Percentiles rank a stretch among this genome's conserved stretches.
Conservation (phyloP, 2,797 vertebrate species). For the Aldrovandia affinis region DNA sequence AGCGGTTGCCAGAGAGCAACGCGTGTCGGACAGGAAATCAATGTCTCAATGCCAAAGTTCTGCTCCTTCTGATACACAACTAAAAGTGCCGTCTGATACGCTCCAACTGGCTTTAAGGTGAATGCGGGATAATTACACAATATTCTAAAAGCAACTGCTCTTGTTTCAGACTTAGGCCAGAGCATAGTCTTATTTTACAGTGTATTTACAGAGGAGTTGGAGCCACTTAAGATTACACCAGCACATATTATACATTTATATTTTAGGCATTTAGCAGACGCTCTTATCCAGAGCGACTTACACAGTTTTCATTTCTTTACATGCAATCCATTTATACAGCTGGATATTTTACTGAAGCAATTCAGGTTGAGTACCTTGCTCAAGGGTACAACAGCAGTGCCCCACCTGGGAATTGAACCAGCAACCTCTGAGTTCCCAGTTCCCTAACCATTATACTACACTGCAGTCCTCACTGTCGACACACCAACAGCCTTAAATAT, state of each 20-base stretch:
- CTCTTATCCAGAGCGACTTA: too few species aligned
- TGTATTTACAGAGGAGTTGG: background rate
- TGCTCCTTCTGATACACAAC: background rate
- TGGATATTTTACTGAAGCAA: too few species aligned
- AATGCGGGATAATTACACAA: background rate
- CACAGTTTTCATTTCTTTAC: too few species aligned
- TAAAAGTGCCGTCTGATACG: background rate
- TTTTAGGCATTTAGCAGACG: too few species aligned
- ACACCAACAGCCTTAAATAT: background rate
- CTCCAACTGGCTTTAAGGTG: background rate
- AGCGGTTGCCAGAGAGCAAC: background rate
- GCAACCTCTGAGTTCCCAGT: too few species aligned
- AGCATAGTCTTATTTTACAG: background rate
- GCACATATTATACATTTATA: too few species aligned
- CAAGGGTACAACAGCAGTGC: too few species aligned
- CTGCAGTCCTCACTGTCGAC: background rate
- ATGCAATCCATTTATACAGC: too few species aligned
- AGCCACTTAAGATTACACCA: background rate
- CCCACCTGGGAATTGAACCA: too few species aligned
- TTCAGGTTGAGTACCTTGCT: too few species aligned
- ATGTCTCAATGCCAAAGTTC: too few species aligned
- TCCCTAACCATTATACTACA: too few species aligned
- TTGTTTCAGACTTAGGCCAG: background rate
- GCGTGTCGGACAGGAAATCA: background rate
- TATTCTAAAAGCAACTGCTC: background rate